Evolutionary conservation across 1,140 invertebrate genomes (phyloP), one percentile per base, ranked within the genome.

Genomic region (Lethocerus indicus): DNA sequence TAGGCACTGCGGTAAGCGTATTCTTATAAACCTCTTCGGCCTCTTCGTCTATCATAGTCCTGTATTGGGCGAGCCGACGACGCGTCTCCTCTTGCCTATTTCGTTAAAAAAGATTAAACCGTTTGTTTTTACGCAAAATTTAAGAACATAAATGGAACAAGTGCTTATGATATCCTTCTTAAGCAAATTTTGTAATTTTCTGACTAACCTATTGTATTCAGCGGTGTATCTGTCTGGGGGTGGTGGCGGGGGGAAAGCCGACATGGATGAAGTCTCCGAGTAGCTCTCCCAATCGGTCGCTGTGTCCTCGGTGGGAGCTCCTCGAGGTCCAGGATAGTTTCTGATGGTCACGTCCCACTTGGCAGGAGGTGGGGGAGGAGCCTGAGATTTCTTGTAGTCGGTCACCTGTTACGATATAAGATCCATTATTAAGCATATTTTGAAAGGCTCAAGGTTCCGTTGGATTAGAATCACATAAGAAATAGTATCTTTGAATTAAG

Each of bases 261-360:
- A 82, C 5, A 79, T 78, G 3, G 81, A 83, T 36, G 82, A 85
- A 5, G 83, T 78, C 56, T 87, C 83, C 0, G 82, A 86, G 67
- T 85, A 87, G 65, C 83, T 84, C 62, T 87, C 83, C 83, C 83
- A 87, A 39, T 65, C 60, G 5, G 59, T 61, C 9, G 54, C 56
- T n/a, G 56, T 56, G 20, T 78, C 77, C 6, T 80, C 77, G 9
- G 74, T 70, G 0, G 69, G 67, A 12, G 60, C 60, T 0, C 64
- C 54, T 21, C 71, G 67, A 1, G 83, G 76, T 18, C 72, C 66
- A 0, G 83, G 83, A 62, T 87, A 86, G 61, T 87, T 87, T 12
- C 83, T 71, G 47, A 88, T 87, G 3, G 80, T 83, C 1, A 88
- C 84, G 59, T 88, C 83, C 74, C 83, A 88, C 48, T 80, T 79